A percentile compares a stretch with the other conserved stretches of the same genome.
phyloP scores from a whole-genome alignment of 2,797 vertebrate genomes.

The Gephyroberyx darwinii region DNA sequence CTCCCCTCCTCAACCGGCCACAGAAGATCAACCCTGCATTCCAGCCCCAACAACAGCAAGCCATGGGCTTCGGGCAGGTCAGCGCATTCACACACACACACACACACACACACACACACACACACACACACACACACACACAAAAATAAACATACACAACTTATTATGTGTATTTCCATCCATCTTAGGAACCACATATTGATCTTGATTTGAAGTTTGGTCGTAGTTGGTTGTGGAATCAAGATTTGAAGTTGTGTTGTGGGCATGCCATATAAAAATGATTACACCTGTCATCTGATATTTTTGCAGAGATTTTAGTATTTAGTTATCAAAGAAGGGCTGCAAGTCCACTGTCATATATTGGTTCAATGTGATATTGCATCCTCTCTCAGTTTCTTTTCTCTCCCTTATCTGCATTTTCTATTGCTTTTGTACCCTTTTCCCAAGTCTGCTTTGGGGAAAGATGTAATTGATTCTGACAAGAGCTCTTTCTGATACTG shows the following conservation, averaged over 20 bases:
- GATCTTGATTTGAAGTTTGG: neutral
- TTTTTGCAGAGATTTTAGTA: neutral
- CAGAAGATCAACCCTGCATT: slow-evolving; percentile 91
- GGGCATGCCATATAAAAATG: neutral
- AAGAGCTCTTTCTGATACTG: no score
- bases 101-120: neutral
- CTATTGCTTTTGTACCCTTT: neutral
- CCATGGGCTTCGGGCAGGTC: slow-evolving; percentile 93
- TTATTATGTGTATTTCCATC: no score
- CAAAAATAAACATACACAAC: slow-evolving; percentile 2
- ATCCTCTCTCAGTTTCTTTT: neutral
- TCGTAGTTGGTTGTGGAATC: no score
- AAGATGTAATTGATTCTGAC: neutral
- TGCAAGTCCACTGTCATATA: neutral
- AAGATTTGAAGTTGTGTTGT: neutral
- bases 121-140: slow-evolving; percentile 1
- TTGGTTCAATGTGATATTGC: neutral
- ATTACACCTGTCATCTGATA: neutral
- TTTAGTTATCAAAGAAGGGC: neutral
- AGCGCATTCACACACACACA: slow-evolving; percentile 22
- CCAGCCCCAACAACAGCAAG: slow-evolving; percentile 87
- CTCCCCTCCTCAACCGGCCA: slow-evolving; percentile 84
- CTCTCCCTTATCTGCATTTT: neutral
- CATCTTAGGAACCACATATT: neutral
- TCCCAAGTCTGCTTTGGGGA: neutral